Evolutionary conservation across 2,888 invertebrate genomes (phyloP).

Genomic region (Apamea crenata): DNA sequence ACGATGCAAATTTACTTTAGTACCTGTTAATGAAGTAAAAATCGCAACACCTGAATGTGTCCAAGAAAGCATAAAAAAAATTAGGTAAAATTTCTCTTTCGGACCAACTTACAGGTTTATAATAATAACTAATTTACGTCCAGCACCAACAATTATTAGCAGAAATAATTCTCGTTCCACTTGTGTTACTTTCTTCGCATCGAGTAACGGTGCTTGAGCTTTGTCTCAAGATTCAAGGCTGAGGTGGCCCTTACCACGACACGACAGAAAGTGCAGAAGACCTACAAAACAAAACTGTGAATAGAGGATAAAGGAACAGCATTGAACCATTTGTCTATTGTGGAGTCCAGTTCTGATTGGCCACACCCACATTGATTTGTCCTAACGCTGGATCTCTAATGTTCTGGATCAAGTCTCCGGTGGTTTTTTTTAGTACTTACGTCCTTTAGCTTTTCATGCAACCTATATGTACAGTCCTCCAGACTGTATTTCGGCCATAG

Average conservation of each 20-base stretch:
- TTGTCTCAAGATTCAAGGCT: slow-evolving; percentile 80
- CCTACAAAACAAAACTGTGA: not conserved
- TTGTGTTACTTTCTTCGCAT: slow-evolving; percentile 84
- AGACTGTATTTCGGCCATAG: too few relatives aligned
- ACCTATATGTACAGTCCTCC: not conserved
- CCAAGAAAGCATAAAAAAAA: not conserved
- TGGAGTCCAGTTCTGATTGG: not conserved
- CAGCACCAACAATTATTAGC: slow-evolving; percentile 82
- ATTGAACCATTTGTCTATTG: not conserved
- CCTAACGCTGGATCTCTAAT: not conserved
- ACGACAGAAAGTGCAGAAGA: slow-evolving; percentile 34
- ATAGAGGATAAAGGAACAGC: not conserved
- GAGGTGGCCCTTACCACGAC: slow-evolving; percentile 48
- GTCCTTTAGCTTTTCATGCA: not conserved
- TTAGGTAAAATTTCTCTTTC: slow-evolving; percentile 47
- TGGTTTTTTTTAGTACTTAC: not conserved
- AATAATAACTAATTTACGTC: slow-evolving; percentile 74
- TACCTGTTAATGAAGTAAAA: not conserved
- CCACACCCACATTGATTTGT: not conserved
- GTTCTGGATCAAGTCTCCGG: not conserved
- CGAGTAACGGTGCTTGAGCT: slow-evolving; percentile 82
- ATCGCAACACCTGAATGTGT: not conserved
- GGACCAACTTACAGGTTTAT: slow-evolving; percentile 46
- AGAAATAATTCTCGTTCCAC: slow-evolving; percentile 83
- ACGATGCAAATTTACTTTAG: too few relatives aligned